phyloP scores from a whole-genome alignment of 2,797 vertebrate species.

The Sebastes variabilis region DNA sequence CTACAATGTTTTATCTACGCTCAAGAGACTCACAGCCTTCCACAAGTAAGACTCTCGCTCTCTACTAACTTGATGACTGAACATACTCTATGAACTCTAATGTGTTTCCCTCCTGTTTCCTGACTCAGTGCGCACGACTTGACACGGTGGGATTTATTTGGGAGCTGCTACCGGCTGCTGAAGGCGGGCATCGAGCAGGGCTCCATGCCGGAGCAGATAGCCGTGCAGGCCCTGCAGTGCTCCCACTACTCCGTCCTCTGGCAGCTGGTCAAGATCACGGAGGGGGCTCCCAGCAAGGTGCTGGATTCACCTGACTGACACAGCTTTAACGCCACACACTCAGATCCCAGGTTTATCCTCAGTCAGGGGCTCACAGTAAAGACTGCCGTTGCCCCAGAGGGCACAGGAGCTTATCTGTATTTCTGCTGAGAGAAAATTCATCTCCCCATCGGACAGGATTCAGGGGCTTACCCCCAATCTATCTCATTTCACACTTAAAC shows the following conservation, averaged over 20 bases:
- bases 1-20: constrained; percentile 96
- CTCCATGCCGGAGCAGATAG: constrained; percentile 99
- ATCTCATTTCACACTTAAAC: constrained; percentile 18
- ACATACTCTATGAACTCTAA: background rate
- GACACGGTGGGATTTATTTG: constrained; percentile 98
- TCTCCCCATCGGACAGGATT: background rate
- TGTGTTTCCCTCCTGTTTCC: background rate
- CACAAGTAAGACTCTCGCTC: constrained; percentile 90
- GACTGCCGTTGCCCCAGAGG: background rate
- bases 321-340: background rate
- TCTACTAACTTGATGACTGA: background rate
- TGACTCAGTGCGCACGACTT: constrained; percentile 92
- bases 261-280: constrained; percentile 99
- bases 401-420: constrained; percentile 36
- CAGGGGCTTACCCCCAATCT: background rate
- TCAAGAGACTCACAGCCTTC: constrained; percentile 97
- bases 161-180: constrained; percentile 96
- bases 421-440: constrained; percentile 15
- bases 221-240: constrained; percentile 97
- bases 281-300: constrained; percentile 97
- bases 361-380: background rate
- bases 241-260: constrained; percentile 99
- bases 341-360: constrained; percentile 1
- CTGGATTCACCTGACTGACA: background rate
- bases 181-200: constrained; percentile 98